Base-by-base conservation (phyloP, 1,140 invertebrate species). In the Drosophila trapezifrons region DNA sequence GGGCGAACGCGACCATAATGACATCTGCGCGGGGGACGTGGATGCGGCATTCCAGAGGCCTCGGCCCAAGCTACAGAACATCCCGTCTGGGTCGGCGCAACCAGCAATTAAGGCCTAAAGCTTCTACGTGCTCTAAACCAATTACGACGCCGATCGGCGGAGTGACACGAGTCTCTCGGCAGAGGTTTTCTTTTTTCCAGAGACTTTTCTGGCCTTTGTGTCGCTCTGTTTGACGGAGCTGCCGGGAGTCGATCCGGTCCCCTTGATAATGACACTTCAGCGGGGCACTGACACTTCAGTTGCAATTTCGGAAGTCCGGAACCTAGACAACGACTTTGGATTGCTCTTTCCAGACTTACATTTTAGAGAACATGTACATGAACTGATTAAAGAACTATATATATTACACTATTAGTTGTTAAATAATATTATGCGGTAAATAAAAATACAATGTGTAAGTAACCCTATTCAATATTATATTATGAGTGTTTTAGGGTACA, bases 71-170 rank as follows among this genome's bases (percentile, higher is more conserved):
- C 71, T 67, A 63, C 64, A 49, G 71, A 65, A 45, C 64, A 46
- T 67, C 72, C 59, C 58, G 73, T 71, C 66, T 58, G 37, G 47
- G 29, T 22, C 43, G 63, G 22, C 37, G 58, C 20, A 64, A 80
- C 67, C 77, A 75, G 74, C 60, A 81, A 85, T 85, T 85, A 85
- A 62, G 55, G 69, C 60, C 57, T 40, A 47, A 32, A 42, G 20
- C 35, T 40, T 63, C 65, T 81, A 81, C 80, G 80, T 83, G 80
- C 79, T 75, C 51, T 82, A 75, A 75, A 82, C 80, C 80, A 82
- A 83, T 83, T 83, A 82, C 56, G 55, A 49, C 6, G 20, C 43
- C 45, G 22, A 17, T 38, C 52, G 63, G 64, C 63, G 58, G 60
- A 69, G 65, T 85, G 80, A 83, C 81, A 84, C 81, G 77, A 80